phyloP scores from a whole-genome alignment of 2,888 invertebrate genomes.

The Mongoloraphidia duomilia region DNA sequence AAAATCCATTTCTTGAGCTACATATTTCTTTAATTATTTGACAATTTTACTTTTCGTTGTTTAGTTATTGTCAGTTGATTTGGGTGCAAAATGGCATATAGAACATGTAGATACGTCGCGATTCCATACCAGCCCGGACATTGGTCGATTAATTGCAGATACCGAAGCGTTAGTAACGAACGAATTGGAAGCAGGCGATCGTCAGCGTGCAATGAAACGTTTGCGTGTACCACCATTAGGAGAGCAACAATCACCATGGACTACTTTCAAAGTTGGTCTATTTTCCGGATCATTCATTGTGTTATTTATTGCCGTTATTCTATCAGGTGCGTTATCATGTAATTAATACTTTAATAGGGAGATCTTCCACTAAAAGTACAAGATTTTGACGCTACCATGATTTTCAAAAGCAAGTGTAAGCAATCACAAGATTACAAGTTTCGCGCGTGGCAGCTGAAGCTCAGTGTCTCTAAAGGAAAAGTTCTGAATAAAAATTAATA shows the following conservation, averaged over 20 bases:
- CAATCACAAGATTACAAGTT: too few species aligned
- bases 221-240: conserved; percentile 73
- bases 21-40: too few species aligned
- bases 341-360: conserved; percentile 18
- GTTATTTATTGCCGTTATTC: conserved; percentile 51
- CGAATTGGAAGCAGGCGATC: conserved; percentile 62
- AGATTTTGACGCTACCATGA: neutral
- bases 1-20: too few species aligned
- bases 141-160: conserved; percentile 67
- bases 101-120: conserved; percentile 68
- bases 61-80: conserved; percentile 46
- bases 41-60: conserved; percentile 4
- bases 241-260: conserved; percentile 70
- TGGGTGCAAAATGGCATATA: conserved; percentile 65
- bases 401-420: too few species aligned
- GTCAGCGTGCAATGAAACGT: conserved; percentile 77
- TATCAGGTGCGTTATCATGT: conserved; percentile 40
- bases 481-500: too few species aligned
- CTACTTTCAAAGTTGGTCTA: conserved; percentile 71
- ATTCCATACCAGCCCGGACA: conserved; percentile 75
- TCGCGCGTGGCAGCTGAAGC: too few species aligned
- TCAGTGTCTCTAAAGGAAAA: too few species aligned
- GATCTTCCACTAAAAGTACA: neutral
- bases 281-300: conserved; percentile 73
- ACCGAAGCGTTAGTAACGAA: conserved; percentile 58